Base-by-base conservation (phyloP, 2,113 vertebrate species). In the Raja brachyura region DNA sequence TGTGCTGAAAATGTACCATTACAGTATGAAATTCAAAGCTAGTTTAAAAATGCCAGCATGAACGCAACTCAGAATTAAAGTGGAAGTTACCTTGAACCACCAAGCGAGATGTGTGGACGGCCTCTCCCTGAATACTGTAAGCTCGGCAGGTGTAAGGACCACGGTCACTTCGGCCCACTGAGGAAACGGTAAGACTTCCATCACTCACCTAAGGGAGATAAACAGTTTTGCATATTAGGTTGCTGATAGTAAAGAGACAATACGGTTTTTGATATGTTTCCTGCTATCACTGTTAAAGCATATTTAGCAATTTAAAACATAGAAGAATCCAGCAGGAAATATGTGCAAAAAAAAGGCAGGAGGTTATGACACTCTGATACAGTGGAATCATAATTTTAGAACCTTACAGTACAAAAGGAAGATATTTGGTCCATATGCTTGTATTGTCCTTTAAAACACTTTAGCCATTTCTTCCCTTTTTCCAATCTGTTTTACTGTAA, bases 61-160 rank as follows among this genome's bases (percentile, higher is more conserved):
- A 18, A 73, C 4, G 68, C 68, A 20, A 16, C 16, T 73, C 18
- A 73, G 68, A 73, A 73, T 73, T 73, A 20, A 73, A 73, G 68
- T 73, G 68, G 4, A 54, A 6, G 77, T 96, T 93, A 99, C 99
- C 99, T 99, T 99, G 99, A 59, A 99, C 98, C 14, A 99, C 96
- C 95, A 99, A 96, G 93, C 98, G 98, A 14, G 99, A 99, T 18
- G 98, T 99, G 94, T 99, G 98, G 93, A 99, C 95, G 6, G 98
- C 98, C 95, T 99, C 98, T 93, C 99, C 99, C 95, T 99, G 98
- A 96, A 99, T 98, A 94, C 98, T 99, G 96, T 98, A 97, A 1
- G 99, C 99, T 22, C 98, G 97, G 94, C 99, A 99, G 33, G 98
- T 99, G 93, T 99, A 99, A 93, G 98, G 97, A 31, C 98, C 99